Base-by-base conservation (phyloP, 2,797 vertebrate species). In the Enteromius trimaculatus region DNA sequence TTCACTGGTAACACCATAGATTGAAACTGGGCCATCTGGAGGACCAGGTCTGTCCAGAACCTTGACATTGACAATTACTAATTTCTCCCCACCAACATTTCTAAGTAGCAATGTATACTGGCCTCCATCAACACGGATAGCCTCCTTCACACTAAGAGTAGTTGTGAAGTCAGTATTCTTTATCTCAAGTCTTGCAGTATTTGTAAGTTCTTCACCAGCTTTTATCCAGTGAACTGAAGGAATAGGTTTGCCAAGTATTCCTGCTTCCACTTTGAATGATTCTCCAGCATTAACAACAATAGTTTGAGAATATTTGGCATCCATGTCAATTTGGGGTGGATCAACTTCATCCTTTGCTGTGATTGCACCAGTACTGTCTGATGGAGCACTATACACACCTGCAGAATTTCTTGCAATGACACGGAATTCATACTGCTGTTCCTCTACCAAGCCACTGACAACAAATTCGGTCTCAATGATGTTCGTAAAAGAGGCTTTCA, bases 401-500 rank as follows among this genome's bases (percentile, higher is more conserved):
- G 98, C 98, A 86, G 98, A 95, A 93, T 99, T 99, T 93, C 95
- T 96, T 82, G 98, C 98, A 89, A 98, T 99, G 26, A 99, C 95
- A 87, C 97, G 96, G 92, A 99, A 99, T 89, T 99, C 98, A 39
- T 99, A 99, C 83, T 93, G 91, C 37, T 98, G 95, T 89, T 98
- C 95, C 94, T 99, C 98, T 53, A 92, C 92, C 51, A 99, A 95
- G 88, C 96, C 97, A 81, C 97, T 97, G 87, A 98, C 96, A 92
- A 96, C 95, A 96, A 98, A 99, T 0, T 96, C 92, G 23, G 97
- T 99, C 77, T 97, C 96, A 88, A 97, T 95, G 39, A 99, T 86
- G 86, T 99, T 99, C 66, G 98, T 90, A 84, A 99, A 99, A 90
- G 97, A 99, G 87, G 98, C 97, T 90, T 99, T 99, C 98, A 99